phyloP scores from a whole-genome alignment of 2,797 vertebrate species.

The Sardinella longiceps region DNA sequence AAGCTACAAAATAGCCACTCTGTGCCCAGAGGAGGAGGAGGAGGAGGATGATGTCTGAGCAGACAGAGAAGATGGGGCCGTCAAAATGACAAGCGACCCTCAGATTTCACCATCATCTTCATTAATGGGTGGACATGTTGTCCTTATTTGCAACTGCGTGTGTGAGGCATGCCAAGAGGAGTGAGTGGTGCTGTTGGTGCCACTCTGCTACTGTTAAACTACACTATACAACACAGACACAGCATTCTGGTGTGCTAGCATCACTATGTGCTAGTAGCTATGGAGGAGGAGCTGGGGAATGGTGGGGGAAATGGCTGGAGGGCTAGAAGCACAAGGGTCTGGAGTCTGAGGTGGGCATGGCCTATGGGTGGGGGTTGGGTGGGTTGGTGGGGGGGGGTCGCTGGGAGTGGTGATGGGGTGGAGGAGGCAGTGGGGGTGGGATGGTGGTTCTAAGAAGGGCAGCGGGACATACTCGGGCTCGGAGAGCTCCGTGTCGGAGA shows the following conservation, averaged over 20 bases:
- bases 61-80: not conserved
- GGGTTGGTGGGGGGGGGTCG: not conserved
- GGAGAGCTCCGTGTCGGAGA: constrained; percentile 85
- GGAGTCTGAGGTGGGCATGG: not conserved
- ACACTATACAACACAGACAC: not conserved
- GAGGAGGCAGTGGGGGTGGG: constrained; percentile 11
- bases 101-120: not conserved
- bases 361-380: constrained; percentile 26
- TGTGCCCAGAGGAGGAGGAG: not conserved
- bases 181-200: not conserved
- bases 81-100: not conserved
- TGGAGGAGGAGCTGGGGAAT: not conserved
- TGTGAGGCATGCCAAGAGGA: not conserved
- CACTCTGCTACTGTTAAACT: not conserved
- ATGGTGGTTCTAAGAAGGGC: constrained; percentile 28
- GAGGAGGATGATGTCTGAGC: not conserved
- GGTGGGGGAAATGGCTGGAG: not conserved
- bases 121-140: not conserved
- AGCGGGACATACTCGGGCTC: constrained; percentile 80
- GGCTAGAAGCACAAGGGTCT: not conserved
- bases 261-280: not conserved
- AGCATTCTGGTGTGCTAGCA: not conserved
- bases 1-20: not conserved
- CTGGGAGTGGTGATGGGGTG: not conserved
- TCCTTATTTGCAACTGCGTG: not conserved